Evolutionary conservation across 2,888 invertebrate species (phyloP), one percentile per base, ranked within the genome.

Genomic region (Tyria jacobaeae): DNA sequence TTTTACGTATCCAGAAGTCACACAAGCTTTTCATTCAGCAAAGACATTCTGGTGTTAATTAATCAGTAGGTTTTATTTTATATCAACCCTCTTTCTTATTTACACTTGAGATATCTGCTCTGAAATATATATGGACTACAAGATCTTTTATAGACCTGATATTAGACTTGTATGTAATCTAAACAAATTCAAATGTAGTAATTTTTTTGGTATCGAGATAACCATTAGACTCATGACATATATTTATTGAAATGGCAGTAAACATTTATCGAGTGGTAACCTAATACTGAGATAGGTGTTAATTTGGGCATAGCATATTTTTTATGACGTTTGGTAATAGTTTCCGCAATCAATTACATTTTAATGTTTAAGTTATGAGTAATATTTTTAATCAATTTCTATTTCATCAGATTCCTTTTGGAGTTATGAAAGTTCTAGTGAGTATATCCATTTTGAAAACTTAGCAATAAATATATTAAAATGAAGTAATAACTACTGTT

Each of bases 281-380:
- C 25, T 37, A 56, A 56, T 56, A 44, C 21, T 44, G 21, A 56
- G 48, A 35, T 48, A 48, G 35, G 48, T 48, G 53, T n/a, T 35
- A 37, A 56, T 48, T 56, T 56, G 21, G 56, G 37, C 37, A 34
- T 34, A 35, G 25, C 35, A 25, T 6, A 9, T 17, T 48, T 44
- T 47, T 24, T 34, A 14, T 24, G 24, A 15, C 2, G 41, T 21
- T 24, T 21, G 6, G 27, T 6, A 3, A 44, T 21, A 21, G 3
- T 17, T 21, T 44, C 21, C 17, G 10, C 17, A 44, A 21, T 44
- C 10, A 44, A 17, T 44, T 44, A 21, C 3, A 4, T 6, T 31
- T 15, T 27, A 14, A 53, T 17, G 9, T 24, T 15, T 21, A 44
- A 3, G 21, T 12, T 12, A 21, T 44, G 21, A 17, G 3, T 10